Base-by-base conservation (phyloP, 2,113 vertebrate genomes). In the Brachypteracias leptosomus region DNA sequence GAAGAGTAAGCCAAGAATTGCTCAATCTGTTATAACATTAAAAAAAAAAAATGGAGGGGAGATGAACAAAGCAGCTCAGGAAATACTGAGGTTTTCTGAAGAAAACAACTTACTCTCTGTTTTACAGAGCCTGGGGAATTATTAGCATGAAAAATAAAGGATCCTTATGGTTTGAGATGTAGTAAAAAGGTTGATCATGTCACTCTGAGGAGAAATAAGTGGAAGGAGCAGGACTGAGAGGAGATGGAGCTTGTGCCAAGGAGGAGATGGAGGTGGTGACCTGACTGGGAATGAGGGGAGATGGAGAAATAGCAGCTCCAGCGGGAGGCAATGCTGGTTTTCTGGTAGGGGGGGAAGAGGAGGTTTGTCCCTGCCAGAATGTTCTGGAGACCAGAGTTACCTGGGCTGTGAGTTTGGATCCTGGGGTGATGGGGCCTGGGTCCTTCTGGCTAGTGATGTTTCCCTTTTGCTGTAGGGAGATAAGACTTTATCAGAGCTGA, bases 301-400 rank as follows among this genome's bases (percentile, higher is more conserved):
- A 1, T 0, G 8, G 73, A 42, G 82, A 5, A 26, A 10, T 1
- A n/a, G 21, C 21, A 12, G 38, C 16, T 72, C 2, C 20, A 21
- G 42, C 0, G 2, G 33, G 25, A 52, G 83, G 25, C 4, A 9
- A 24, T 3, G 1, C 24, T 12, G 16, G 1, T 3, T 7, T n/a
- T 16, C 25, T 17, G 5, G 10, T 21, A 5, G 25, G 8, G 66
- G 47, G 35, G 8, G 36, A 7, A 71, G 28, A 57, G 35, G 16
- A 24, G 7, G 13, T 3, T 3, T 4, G 21, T 26, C 31, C 55
- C 55, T 57, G 55, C 31, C 29, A 57, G 55, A 18, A 57, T 28
- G 42, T n/a, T 70, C 35, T 13, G 26, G 16, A 7, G 82, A 40
- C 49, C n/a, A 2, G 33, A 26, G 51, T 11, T 13, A 1, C 19